Evolutionary conservation across 2,888 invertebrate genomes (phyloP).

Genomic region (Lydus trimaculatus): DNA sequence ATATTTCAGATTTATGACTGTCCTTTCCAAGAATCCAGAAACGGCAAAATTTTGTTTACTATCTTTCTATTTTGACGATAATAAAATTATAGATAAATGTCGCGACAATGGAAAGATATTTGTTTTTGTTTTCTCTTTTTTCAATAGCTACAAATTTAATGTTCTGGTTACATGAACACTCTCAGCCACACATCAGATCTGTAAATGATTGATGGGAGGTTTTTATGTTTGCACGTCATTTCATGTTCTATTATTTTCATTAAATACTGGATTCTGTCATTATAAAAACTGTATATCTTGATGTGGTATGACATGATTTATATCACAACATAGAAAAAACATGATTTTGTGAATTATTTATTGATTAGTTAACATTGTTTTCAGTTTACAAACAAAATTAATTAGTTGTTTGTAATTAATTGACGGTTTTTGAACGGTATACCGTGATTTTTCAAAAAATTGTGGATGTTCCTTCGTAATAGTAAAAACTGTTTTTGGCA

Average conservation of each 20-base stretch:
- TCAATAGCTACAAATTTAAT: constrained; percentile 14
- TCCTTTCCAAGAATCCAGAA: too few relatives aligned
- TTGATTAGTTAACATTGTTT: too few relatives aligned
- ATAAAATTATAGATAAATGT: too few relatives aligned
- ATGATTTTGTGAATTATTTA: too few relatives aligned
- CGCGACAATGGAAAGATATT: neutral
- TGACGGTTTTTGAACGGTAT: too few relatives aligned
- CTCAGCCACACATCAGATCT: neutral
- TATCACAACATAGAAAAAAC: too few relatives aligned
- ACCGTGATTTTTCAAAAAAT: neutral
- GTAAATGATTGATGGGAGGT: neutral
- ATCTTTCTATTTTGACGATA: too few relatives aligned
- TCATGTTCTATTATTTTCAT: neutral
- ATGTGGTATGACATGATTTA: neutral
- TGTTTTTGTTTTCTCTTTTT: neutral
- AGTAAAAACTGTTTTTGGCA: neutral
- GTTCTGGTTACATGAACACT: neutral
- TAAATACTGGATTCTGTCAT: neutral
- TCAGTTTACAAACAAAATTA: too few relatives aligned
- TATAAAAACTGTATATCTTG: neutral
- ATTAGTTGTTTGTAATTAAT: too few relatives aligned
- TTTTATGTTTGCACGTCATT: neutral
- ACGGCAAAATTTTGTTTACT: too few relatives aligned
- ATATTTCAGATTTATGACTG: too few relatives aligned
- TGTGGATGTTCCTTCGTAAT: neutral